These are phyloP conservation scores for Loripinus fragilis DNA, from an alignment of 2,888 invertebrate species.

Conservation along the genomic window DNA sequence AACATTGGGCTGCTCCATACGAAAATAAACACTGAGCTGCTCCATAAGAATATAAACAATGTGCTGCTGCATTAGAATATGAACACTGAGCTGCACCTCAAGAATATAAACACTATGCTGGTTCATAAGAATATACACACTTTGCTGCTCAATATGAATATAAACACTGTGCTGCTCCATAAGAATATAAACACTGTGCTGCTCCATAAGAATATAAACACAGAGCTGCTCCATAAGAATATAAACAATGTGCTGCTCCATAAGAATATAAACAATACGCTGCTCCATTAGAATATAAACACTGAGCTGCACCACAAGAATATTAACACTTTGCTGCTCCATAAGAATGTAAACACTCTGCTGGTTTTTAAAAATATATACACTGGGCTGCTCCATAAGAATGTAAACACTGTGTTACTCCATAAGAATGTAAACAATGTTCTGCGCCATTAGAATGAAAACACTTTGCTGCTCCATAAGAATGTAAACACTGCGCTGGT, in stretches of 20 bases:
- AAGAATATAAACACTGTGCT: background rate
- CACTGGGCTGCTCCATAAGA: background rate
- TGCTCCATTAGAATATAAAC: background rate
- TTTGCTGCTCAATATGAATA: background rate
- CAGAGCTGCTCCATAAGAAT: background rate
- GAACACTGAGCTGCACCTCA: background rate
- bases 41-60: background rate
- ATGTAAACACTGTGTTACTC: background rate
- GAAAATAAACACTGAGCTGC: background rate
- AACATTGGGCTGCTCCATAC: background rate
- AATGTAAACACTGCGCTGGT: background rate
- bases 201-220: background rate
- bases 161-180: background rate
- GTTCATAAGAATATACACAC: background rate
- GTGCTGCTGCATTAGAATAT: background rate
- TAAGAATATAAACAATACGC: background rate
- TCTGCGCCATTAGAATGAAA: background rate
- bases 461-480: background rate
- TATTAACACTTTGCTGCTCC: too few species aligned
- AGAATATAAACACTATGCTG: background rate
- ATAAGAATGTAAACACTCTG: background rate
- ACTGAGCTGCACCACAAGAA: background rate
- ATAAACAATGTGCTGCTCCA: background rate
- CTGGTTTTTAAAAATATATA: background rate
- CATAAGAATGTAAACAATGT: background rate